phyloP scores from a whole-genome alignment of 2,113 vertebrate genomes.

The Terrapene triunguis region DNA sequence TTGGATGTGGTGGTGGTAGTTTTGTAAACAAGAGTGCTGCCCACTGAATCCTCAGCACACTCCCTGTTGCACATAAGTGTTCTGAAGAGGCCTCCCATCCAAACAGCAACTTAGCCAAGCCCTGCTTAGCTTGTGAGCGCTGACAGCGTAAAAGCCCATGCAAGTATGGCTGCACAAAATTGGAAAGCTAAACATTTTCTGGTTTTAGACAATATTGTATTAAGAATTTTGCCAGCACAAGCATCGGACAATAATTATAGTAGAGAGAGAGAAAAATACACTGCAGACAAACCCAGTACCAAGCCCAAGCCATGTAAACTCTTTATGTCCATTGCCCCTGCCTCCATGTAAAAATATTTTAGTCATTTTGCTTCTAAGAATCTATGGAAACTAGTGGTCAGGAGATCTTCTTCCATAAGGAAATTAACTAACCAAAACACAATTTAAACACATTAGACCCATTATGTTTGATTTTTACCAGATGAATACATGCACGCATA shows the following conservation, averaged over 20 bases:
- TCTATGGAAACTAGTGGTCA: not conserved
- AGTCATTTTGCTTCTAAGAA: not conserved
- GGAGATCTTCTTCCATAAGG: not conserved
- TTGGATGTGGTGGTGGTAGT: too few relatives aligned
- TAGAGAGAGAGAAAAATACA: not conserved
- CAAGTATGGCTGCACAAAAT: not conserved
- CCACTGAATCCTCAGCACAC: not conserved
- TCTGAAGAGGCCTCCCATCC: too few relatives aligned
- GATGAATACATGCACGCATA: accelerated
- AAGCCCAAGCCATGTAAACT: not conserved
- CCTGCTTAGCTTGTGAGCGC: not conserved
- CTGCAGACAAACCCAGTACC: accelerated
- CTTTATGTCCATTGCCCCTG: accelerated
- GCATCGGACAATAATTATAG: not conserved
- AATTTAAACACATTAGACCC: not conserved
- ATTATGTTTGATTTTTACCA: accelerated
- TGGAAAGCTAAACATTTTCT: not conserved
- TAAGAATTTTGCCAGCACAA: not conserved
- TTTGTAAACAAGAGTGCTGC: not conserved
- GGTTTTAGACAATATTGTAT: not conserved
- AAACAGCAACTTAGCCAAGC: too few relatives aligned
- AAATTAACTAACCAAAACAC: accelerated
- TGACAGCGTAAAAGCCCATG: accelerated
- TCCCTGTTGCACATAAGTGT: not conserved
- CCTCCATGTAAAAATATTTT: not conserved